Evolutionary conservation across 1,140 invertebrate genomes (phyloP), one percentile per base, ranked within the genome.

Genomic region (Drosophila azteca): DNA sequence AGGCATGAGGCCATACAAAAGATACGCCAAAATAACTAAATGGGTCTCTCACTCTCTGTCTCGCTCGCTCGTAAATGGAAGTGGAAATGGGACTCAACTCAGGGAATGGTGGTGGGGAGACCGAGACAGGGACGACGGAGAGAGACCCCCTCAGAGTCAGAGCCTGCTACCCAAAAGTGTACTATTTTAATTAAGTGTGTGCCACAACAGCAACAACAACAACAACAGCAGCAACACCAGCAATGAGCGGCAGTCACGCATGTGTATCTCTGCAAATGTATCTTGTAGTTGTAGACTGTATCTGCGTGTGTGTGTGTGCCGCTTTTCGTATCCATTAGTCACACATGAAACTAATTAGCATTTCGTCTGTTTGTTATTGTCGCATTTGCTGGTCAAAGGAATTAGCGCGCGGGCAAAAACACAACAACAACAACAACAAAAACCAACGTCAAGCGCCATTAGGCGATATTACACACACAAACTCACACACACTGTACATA

Each of bases 311-410:
- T 82, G 65, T 68, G 22, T 78, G 78, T 80, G 81, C 80, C 74
- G 81, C 78, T 85, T 85, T 77, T 87, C 78, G 71, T 79, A 74
- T 82, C 81, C 87, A 90, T 90, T 90, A 90, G 87, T 90, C 87
- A 90, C 84, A 90, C 87, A 90, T 90, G 87, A 90, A 90, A 90
- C 87, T 90, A 90, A 90, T 90, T 90, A 90, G 87, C 87, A 90
- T 88, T 88, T 89, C 80, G 79, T 71, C 77, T 88, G 84, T 88
- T 84, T 88, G 84, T 84, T 90, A 89, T 89, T 89, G 84, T 88
- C 84, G 84, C 84, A 79, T 87, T 87, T 83, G 80, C 80, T 85
- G 80, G 83, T 74, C 82, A 87, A 88, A 88, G 77, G 83, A 88
- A 88, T 88, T 88, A 83, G 83, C 83, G 83, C 83, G 35, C 35